Conservation (phyloP, 2,797 vertebrate genomes). For the Poeciliopsis presidionis region DNA sequence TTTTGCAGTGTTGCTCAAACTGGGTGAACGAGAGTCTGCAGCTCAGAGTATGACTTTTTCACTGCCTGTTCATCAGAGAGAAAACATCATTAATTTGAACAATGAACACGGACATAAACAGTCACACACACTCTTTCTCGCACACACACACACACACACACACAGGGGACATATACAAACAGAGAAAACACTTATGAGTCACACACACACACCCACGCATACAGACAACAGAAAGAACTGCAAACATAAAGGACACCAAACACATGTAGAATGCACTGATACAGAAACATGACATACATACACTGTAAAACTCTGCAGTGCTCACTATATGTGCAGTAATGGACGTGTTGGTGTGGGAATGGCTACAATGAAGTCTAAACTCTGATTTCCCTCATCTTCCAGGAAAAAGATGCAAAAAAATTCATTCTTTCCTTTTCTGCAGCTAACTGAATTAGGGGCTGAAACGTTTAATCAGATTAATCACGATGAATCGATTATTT, state of each 20-base stretch:
- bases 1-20: conserved; percentile 18
- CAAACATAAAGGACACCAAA: conserved; percentile 67
- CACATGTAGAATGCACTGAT: conserved; percentile 82
- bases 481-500: no score
- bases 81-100: conserved; percentile 77
- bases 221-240: conserved; percentile 44
- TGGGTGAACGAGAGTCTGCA: conserved; percentile 37
- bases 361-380: background rate
- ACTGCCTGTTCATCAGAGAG: conserved; percentile 70
- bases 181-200: conserved; percentile 40
- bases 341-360: conserved; percentile 18
- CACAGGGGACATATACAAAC: conserved; percentile 47
- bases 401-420: background rate
- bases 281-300: conserved; percentile 75
- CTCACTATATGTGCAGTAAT: conserved; percentile 35
- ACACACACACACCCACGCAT: conserved; percentile 42
- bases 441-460: conserved; percentile 16
- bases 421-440: conserved; percentile 18
- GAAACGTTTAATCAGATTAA: no score
- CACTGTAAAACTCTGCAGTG: conserved; percentile 62
- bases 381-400: background rate
- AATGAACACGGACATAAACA: conserved; percentile 72
- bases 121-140: conserved; percentile 39
- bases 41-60: conserved; percentile 80
- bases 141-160: conserved; percentile 30